These are phyloP conservation scores for Tetheella fluctuosa DNA, from an alignment of 2,888 invertebrate species.

Conservation along the genomic window DNA sequence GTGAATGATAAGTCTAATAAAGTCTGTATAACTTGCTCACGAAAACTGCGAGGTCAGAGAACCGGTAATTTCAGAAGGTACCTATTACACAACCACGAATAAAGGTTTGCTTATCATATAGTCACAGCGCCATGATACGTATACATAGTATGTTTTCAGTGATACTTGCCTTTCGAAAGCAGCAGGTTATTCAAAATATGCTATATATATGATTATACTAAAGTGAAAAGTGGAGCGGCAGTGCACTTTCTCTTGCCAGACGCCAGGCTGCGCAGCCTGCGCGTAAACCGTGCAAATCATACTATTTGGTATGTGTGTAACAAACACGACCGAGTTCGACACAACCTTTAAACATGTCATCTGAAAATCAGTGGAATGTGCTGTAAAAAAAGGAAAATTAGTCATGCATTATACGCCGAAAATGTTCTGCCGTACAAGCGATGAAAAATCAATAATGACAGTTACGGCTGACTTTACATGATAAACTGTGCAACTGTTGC, in stretches of 20 bases:
- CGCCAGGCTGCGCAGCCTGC: conserved; percentile 50
- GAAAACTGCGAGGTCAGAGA: background rate
- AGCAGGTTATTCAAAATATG: conserved; percentile 18
- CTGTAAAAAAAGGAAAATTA: conserved; percentile 38
- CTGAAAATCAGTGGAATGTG: conserved; percentile 43
- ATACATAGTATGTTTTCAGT: background rate
- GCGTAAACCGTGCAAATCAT: conserved; percentile 66
- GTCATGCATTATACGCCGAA: conserved; percentile 33
- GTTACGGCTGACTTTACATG: conserved; percentile 18
- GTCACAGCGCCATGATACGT: background rate
- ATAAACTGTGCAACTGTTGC: conserved; percentile 26
- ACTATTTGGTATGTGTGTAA: conserved; percentile 38
- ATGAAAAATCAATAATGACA: conserved; percentile 21
- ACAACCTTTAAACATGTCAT: conserved; percentile 41
- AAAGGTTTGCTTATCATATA: background rate
- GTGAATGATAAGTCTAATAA: background rate
- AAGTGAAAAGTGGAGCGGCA: conserved; percentile 74
- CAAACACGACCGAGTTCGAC: conserved; percentile 37
- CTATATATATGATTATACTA: conserved; percentile 56
- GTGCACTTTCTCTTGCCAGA: conserved; percentile 76
- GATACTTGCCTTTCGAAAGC: background rate
- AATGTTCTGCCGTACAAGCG: conserved; percentile 17
- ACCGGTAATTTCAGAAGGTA: background rate
- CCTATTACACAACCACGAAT: background rate
- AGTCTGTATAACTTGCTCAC: background rate